These are phyloP conservation scores for Goniozus legneri DNA, from an alignment of 1,140 invertebrate species.

Conservation along the genomic window DNA sequence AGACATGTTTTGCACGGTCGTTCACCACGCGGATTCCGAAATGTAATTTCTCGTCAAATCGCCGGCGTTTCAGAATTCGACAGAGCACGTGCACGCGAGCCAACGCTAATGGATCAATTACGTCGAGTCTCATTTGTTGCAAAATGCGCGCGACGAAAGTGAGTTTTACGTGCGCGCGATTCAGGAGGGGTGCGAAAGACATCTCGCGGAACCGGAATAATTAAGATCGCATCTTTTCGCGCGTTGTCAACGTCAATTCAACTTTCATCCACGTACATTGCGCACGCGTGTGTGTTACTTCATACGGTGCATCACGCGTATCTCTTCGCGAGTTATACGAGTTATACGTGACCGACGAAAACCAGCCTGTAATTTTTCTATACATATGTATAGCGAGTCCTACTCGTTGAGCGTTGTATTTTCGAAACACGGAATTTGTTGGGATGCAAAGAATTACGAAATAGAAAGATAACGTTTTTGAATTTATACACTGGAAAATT, in stretches of 20 bases:
- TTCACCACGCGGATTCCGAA: too few relatives aligned
- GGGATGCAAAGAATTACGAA: too few relatives aligned
- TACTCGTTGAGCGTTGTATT: background rate
- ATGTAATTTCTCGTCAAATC: too few relatives aligned
- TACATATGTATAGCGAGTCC: constrained; percentile 1
- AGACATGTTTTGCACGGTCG: background rate
- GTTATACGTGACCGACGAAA: background rate
- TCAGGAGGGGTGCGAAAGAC: constrained; percentile 9
- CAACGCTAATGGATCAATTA: constrained; percentile 40
- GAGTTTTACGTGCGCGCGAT: too few relatives aligned
- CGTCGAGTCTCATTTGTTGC: constrained; percentile 22
- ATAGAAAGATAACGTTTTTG: too few relatives aligned
- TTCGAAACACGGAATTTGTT: background rate
- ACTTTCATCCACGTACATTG: background rate
- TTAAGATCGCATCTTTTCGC: constrained; percentile 34
- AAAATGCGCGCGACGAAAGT: too few relatives aligned
- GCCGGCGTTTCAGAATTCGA: too few relatives aligned
- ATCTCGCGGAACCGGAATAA: constrained; percentile 25
- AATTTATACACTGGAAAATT: too few relatives aligned
- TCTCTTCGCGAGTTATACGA: background rate
- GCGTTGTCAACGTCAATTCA: constrained; percentile 21
- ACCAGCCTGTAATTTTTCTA: background rate
- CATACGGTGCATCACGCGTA: too few relatives aligned
- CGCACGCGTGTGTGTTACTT: background rate
- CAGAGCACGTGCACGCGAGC: constrained; percentile 10